These are phyloP conservation scores for Clavelina lepadiformis DNA, from an alignment of 23 tunicate species.

Conservation along the genomic window DNA sequence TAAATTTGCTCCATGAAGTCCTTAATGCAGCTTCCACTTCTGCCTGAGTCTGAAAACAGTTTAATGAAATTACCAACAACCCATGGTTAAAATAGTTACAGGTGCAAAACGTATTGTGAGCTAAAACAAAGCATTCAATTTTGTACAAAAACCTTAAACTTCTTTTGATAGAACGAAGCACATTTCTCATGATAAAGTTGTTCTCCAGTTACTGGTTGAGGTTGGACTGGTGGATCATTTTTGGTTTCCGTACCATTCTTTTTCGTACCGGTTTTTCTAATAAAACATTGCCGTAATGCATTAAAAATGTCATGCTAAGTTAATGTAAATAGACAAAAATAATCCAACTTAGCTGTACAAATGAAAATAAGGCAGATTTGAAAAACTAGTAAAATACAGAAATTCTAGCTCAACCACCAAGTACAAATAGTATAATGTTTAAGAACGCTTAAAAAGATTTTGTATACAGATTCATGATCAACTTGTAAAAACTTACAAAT, in stretches of 20 bases:
- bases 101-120: neutral
- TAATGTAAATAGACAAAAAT: no score
- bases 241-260: conserved; percentile 27
- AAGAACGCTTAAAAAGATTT: neutral
- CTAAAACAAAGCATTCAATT: neutral
- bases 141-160: conserved; percentile 45
- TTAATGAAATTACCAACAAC: no score
- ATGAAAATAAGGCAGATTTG: no score
- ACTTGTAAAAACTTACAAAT: conserved; percentile 49
- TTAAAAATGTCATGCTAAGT: no score
- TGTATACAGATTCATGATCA: neutral
- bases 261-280: conserved; percentile 14
- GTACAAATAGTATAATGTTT: neutral
- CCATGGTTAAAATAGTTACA: neutral
- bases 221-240: conserved; percentile 2
- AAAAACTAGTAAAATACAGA: no score
- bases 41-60: conserved; percentile 5
- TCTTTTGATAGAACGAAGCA: conserved; percentile 22
- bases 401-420: no score
- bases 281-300: neutral
- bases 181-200: conserved; percentile 68
- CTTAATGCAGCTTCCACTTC: conserved; percentile 51
- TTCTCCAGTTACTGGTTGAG: conserved; percentile 83
- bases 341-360: no score
- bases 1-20: conserved; percentile 61